Evolutionary conservation across 2,888 invertebrate genomes (phyloP).

Genomic region (Drosophila pegasa): DNA sequence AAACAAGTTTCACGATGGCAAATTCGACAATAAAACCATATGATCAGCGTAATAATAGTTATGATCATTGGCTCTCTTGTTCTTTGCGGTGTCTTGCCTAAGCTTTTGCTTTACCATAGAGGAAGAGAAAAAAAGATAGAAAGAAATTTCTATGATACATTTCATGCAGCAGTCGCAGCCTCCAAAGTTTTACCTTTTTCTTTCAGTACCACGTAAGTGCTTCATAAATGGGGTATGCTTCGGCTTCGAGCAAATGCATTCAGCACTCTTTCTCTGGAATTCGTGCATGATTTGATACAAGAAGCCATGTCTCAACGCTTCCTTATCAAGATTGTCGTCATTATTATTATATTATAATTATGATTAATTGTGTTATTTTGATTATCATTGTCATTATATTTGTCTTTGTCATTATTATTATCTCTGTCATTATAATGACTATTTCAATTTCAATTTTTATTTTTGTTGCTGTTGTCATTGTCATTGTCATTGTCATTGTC

Average conservation of each 20-base stretch:
- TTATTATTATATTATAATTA: neutral
- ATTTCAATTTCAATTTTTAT: no score
- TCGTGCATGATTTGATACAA: neutral
- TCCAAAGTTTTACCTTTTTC: slow-evolving; percentile 53
- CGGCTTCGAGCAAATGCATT: neutral
- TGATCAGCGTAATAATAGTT: slow-evolving; percentile 77
- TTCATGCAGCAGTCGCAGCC: slow-evolving; percentile 34
- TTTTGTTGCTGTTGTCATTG: no score
- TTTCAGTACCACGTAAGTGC: slow-evolving; percentile 15
- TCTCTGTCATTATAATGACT: neutral
- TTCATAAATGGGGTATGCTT: slow-evolving; percentile 4
- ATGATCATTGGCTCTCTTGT: slow-evolving; percentile 66
- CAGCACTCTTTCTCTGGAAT: neutral
- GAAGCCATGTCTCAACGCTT: no score
- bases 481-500: neutral
- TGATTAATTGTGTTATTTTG: neutral
- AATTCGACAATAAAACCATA: slow-evolving; percentile 78
- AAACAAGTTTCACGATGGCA: slow-evolving; percentile 70
- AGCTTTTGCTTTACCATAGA: slow-evolving; percentile 18
- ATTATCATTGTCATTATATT: neutral
- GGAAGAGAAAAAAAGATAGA: slow-evolving; percentile 8
- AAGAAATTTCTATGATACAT: slow-evolving; percentile 53
- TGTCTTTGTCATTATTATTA: neutral
- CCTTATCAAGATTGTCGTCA: neutral
- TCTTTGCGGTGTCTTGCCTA: slow-evolving; percentile 14